Evolutionary conservation across 2,113 vertebrate species (phyloP).

Genomic region (Grammomys dolichurus): DNA sequence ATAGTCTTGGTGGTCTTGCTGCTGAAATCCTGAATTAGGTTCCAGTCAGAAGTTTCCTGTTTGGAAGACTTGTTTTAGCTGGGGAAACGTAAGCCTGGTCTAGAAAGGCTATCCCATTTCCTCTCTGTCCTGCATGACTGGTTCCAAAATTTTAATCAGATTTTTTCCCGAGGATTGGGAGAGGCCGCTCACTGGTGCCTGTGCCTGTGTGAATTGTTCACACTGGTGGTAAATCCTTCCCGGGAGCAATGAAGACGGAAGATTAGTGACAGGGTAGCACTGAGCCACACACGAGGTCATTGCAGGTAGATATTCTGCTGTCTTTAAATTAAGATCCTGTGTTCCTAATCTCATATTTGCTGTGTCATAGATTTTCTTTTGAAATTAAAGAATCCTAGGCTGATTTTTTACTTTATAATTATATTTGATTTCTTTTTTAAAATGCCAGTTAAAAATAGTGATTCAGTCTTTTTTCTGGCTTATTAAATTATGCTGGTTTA

Average conservation of each 20-base stretch:
- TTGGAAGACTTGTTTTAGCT: constrained; percentile 32
- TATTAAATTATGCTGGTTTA: constrained; percentile 32
- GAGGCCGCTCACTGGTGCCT: neutral
- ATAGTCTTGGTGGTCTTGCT: neutral
- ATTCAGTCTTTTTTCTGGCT: constrained; percentile 13
- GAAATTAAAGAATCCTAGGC: neutral
- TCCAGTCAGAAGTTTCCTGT: constrained; percentile 1
- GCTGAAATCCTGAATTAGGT: constrained; percentile 51
- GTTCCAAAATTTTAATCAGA: neutral
- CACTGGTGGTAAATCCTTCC: neutral
- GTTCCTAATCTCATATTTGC: constrained; percentile 17
- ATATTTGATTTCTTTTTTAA: constrained; percentile 53
- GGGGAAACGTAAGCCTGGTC: neutral
- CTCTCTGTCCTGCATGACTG: neutral
- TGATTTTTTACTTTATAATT: neutral
- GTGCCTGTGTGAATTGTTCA: constrained; percentile 1
- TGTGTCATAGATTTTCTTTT: constrained; percentile 8
- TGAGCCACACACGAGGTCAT: neutral
- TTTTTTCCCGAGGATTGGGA: neutral
- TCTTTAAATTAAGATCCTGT: neutral
- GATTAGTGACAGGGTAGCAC: neutral
- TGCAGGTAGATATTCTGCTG: neutral
- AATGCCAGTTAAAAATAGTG: constrained; percentile 38
- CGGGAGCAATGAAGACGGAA: neutral
- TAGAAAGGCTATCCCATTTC: neutral